phyloP scores from a whole-genome alignment of 1,140 invertebrate genomes.

The Nephila pilipes region DNA sequence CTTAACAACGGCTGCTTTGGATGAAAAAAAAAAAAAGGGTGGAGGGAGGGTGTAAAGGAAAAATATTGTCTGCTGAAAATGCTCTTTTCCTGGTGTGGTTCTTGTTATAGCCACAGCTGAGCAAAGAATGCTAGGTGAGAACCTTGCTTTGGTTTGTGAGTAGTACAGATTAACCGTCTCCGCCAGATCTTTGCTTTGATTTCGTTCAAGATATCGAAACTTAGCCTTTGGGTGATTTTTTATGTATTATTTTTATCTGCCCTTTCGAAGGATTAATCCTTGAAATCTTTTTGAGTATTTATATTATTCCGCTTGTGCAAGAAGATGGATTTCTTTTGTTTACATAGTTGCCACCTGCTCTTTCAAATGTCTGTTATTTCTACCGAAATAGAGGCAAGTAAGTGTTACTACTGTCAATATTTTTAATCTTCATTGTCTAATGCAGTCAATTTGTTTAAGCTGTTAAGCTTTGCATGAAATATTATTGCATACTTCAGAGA shows the following conservation, averaged over 20 bases:
- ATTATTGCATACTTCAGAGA: too few relatives aligned
- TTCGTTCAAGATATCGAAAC: slow-evolving; percentile 16
- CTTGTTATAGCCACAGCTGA: slow-evolving; percentile 28
- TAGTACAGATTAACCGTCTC: not conserved
- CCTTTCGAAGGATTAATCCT: not conserved
- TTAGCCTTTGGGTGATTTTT: not conserved
- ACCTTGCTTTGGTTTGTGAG: not conserved
- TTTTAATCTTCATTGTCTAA: not conserved
- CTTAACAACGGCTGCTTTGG: not conserved
- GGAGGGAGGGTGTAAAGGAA: not conserved
- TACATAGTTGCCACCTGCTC: not conserved
- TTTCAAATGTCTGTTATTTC: not conserved
- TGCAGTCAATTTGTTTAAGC: not conserved
- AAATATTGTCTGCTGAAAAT: slow-evolving; percentile 13
- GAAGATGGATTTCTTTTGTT: slow-evolving; percentile 3
- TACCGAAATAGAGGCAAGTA: not conserved
- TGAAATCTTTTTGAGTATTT: slow-evolving; percentile 8
- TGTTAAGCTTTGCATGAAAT: not conserved
- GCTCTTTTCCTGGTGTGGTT: slow-evolving; percentile 7
- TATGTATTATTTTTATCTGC: not conserved
- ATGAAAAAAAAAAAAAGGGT: too few relatives aligned
- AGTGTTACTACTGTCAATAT: not conserved
- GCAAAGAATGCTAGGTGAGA: slow-evolving; percentile 33
- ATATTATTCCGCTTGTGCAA: not conserved
- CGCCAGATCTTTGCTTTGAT: slow-evolving; percentile 23